Base-by-base conservation (phyloP, 2,797 vertebrate genomes). In the Channa striata region DNA sequence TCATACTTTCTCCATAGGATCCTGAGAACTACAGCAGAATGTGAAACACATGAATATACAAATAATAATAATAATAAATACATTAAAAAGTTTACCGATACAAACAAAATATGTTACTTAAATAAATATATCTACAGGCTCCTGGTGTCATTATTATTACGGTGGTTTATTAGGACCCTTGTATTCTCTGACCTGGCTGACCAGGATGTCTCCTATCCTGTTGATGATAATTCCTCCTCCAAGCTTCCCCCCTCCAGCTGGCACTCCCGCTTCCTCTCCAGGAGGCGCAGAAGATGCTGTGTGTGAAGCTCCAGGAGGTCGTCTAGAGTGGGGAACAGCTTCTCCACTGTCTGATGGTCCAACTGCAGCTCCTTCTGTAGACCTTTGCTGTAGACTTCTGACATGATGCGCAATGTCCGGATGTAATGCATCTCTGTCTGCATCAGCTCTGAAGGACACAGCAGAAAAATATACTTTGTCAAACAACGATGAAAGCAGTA, bases 371-470 rank as follows among this genome's bases (percentile, higher is more conserved):
- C 98, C 13, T 95, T 94, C 74, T 94, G 63, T 90, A 99, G 95
- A 5, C 97, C 98, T 59, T 96, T 95, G 25, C 95, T 96, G 92
- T 97, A 99, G 1, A 99, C 97, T 0, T 99, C 97, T 0, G 94
- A 95, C 97, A 99, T 97, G 86, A 99, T 98, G 87, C 97, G 96
- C 85, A 99, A 78, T 0, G 97, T 99, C 47, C 97, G 96, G 59
- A 99, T 84, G 23, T 99, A 97, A 87, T 99, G 98, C 92, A 99
- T 95, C 92, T 99, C 98, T 0, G 98, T 99, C 90, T 99, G 98
- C 94, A 99, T 97, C 43, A 99, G 81, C 87, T 99, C 98, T 99
- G 91, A 2, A 59, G 0, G 12, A 59, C 23, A 17, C 0, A 51
- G 2, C 42, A 13, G 5, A 12, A 23, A 34, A 34, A 5, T 10